Percentiles rank a stretch among this genome's conserved stretches.
Evolutionary conservation across 2,113 vertebrate genomes (phyloP).

Genomic region (Melanerpes formicivorus): DNA sequence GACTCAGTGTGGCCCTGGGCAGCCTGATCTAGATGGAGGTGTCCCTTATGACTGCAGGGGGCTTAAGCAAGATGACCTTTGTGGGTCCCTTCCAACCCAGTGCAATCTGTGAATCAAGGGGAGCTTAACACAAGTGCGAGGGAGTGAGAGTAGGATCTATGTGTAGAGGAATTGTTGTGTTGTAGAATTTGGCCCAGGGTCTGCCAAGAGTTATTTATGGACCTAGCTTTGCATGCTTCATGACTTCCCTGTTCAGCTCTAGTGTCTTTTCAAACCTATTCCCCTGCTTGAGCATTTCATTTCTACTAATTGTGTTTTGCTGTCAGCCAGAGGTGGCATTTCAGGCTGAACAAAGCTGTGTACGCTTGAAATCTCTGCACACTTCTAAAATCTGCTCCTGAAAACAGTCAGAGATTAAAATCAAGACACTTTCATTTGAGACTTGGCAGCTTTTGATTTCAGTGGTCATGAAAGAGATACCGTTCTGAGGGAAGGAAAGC

Average conservation of each 20-base stretch:
- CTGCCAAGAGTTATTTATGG: not conserved
- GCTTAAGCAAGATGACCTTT: too few species aligned
- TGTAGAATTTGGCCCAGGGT: not conserved
- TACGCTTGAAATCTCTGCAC: not conserved
- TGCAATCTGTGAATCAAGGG: not conserved
- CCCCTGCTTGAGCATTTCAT: not conserved
- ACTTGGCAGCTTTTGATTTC: not conserved
- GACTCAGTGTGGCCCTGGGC: too few species aligned
- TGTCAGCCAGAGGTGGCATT: not conserved
- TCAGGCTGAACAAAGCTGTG: not conserved
- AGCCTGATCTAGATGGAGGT: too few species aligned
- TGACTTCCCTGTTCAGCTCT: not conserved
- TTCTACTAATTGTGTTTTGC: not conserved
- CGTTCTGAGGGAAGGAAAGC: not conserved
- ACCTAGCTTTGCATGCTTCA: not conserved
- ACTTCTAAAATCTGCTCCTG: not conserved
- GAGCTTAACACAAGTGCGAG: not conserved
- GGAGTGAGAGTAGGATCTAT: not conserved
- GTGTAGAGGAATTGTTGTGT: not conserved
- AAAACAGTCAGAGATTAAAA: not conserved
- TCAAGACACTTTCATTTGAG: not conserved
- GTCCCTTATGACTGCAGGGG: too few species aligned
- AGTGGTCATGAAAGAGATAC: not conserved
- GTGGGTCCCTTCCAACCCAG: too few species aligned
- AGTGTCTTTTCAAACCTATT: not conserved